phyloP scores from a whole-genome alignment of 2,797 vertebrate species.

The Centroberyx gerrardi region DNA sequence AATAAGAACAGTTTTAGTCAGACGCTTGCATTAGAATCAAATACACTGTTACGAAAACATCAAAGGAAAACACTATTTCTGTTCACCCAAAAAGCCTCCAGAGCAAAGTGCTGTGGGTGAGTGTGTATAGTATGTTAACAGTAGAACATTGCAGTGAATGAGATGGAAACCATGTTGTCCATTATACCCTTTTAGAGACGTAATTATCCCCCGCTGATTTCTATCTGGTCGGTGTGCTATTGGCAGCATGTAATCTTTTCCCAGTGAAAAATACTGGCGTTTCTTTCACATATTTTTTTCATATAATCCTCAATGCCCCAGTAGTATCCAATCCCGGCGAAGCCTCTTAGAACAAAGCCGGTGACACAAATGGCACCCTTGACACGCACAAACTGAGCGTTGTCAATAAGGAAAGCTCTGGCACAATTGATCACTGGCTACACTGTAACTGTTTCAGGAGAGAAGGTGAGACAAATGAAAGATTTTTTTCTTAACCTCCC shows the following conservation, averaged over 20 bases:
- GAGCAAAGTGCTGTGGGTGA: constrained; percentile 3
- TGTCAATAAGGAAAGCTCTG: constrained; percentile 48
- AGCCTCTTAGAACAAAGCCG: constrained; percentile 1
- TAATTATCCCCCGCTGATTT: neutral
- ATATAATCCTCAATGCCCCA: neutral
- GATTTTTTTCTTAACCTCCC: constrained; percentile 20
- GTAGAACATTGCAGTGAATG: constrained; percentile 35
- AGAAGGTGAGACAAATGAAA: constrained; percentile 29
- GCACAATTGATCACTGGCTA: constrained; percentile 67
- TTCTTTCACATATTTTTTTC: neutral
- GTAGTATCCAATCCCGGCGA: neutral
- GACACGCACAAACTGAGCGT: constrained; percentile 35
- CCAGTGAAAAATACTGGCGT: neutral
- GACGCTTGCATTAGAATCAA: too few relatives aligned
- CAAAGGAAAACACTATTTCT: too few relatives aligned
- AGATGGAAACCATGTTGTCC: constrained; percentile 53
- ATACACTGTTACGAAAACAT: neutral
- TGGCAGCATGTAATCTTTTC: neutral
- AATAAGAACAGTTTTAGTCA: neutral
- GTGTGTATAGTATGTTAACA: constrained; percentile 31
- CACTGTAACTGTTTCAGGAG: constrained; percentile 56
- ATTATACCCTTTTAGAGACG: constrained; percentile 14
- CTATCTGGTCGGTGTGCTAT: too few relatives aligned
- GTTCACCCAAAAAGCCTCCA: too few relatives aligned
- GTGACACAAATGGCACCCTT: constrained; percentile 33